phyloP scores from a whole-genome alignment of 1,140 invertebrate species.

The Trissolcus basalis region DNA sequence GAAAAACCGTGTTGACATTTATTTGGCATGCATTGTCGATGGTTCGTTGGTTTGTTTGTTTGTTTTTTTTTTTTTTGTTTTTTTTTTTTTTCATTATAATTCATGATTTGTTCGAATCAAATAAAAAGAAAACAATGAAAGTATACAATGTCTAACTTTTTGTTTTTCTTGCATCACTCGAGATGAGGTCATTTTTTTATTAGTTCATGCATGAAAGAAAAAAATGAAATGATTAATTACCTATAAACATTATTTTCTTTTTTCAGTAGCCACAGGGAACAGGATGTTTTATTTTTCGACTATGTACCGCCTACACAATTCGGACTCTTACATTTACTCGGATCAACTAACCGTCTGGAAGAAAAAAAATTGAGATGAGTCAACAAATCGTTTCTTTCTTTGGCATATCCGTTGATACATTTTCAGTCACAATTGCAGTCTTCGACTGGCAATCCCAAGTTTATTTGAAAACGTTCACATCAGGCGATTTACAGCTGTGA shows the following conservation, averaged over 20 bases:
- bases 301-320: slow-evolving; percentile 31
- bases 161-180: no score
- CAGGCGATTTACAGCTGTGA: no score
- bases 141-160: no score
- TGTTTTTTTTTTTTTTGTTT: no score
- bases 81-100: slow-evolving; percentile 8
- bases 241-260: neutral
- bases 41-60: no score
- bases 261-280: neutral
- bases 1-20: neutral
- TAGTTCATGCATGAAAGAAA: no score
- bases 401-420: no score
- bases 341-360: slow-evolving; percentile 34
- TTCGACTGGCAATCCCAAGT: no score
- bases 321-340: slow-evolving; percentile 27
- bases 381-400: neutral
- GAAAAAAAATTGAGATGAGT: slow-evolving; percentile 16
- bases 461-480: no score
- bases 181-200: no score
- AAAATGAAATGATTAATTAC: no score
- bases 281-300: slow-evolving; percentile 3
- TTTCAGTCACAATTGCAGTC: no score
- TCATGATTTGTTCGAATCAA: slow-evolving; percentile 8
- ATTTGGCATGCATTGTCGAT: slow-evolving; percentile 17
- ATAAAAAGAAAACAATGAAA: neutral